These are phyloP conservation scores for Python bivittatus DNA, from an alignment of 2,113 vertebrate genomes.

Conservation along the genomic window DNA sequence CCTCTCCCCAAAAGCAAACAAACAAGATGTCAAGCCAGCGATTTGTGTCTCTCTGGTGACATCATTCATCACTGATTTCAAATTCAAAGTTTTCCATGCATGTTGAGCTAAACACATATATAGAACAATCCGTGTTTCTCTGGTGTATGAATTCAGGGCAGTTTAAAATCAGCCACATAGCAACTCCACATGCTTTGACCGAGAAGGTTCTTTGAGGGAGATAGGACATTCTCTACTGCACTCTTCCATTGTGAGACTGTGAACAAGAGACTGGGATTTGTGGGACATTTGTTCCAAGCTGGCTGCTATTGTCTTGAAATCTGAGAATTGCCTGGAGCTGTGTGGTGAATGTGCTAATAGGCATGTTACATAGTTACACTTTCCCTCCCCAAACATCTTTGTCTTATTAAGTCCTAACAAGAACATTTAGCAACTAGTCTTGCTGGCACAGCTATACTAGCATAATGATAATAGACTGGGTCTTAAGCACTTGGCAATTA, in stretches of 20 bases:
- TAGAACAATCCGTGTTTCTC: neutral
- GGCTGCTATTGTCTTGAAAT: neutral
- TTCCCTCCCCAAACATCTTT: neutral
- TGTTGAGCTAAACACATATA: neutral
- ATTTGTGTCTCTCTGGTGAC: neutral
- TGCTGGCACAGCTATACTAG: neutral
- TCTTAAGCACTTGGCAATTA: neutral
- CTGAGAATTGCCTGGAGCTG: neutral
- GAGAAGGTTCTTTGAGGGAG: neutral
- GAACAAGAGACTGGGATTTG: neutral
- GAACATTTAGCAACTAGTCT: neutral
- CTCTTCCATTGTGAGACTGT: neutral
- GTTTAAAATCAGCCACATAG: neutral
- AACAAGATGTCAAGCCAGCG: neutral
- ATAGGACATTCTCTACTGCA: neutral
- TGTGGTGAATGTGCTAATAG: neutral
- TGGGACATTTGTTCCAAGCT: neutral
- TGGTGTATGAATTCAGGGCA: neutral
- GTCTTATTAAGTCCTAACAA: neutral
- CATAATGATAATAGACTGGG: neutral
- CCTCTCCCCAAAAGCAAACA: neutral
- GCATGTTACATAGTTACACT: neutral
- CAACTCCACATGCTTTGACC: neutral
- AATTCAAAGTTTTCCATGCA: neutral
- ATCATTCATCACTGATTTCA: neutral